Evolutionary conservation across 2,888 invertebrate genomes (phyloP), one percentile per base, ranked within the genome.

Genomic region (Lordiphosa fenestrarum): DNA sequence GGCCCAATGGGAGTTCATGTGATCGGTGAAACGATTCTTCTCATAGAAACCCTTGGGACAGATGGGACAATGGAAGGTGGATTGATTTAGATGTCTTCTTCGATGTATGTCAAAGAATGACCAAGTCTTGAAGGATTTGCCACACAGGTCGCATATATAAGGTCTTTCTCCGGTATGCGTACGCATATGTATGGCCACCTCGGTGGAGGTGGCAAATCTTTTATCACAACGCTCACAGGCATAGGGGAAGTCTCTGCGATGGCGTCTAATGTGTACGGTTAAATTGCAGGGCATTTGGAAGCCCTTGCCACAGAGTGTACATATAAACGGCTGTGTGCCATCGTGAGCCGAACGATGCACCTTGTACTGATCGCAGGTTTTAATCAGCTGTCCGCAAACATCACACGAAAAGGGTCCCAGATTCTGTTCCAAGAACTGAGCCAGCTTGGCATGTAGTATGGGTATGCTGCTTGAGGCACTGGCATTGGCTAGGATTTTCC

Each of bases 21-120:
- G 87, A 48, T 87, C 86, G 10, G 86, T 87, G 44, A 83, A 87
- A 9, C 87, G 86, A 38, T 85, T 85, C 57, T 86, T 86, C 63
- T 87, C 87, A 51, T 87, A 87, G 73, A 87, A 87, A 0, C 82
- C 77, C 49, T 87, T 87, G 9, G 86, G 78, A 50, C 87, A 87
- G 50, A 87, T 86, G 39, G 86, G 77, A 47, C 87, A 87, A 49
- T 81, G 83, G 56, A 86, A 87, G 25, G 85, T 84, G 0, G 87
- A 86, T 66, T 84, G 76, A 47, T 87, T 87, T 3, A 84, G 70
- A 49, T 87, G 87, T 3, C 75, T 74, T 5, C 87, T 80, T 0
- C 77, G 76, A 50, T 87, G 87, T 3, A 87, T 84, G 13, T 87
- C 78, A 38, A 84, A 87, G 68, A 87, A 87, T 1, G 87, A 87